These are phyloP conservation scores for Vollenhovia emeryi DNA, from an alignment of 1,140 invertebrate genomes.

Conservation along the genomic window DNA sequence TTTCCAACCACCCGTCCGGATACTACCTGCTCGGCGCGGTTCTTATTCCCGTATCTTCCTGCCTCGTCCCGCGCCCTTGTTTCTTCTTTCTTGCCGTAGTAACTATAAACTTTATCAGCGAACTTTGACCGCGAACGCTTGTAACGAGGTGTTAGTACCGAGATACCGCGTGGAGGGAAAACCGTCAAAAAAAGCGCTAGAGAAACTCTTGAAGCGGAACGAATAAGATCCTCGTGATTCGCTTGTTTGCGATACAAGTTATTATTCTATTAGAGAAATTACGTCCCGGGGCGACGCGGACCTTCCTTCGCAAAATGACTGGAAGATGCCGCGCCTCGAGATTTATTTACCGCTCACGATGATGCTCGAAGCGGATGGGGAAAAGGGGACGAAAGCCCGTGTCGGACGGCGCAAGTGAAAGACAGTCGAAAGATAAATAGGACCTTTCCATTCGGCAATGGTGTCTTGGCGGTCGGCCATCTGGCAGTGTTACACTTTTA, in stretches of 20 bases:
- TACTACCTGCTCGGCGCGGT: slow-evolving; percentile 37
- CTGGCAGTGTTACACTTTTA: slow-evolving; percentile 67
- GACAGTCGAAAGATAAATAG: slow-evolving; percentile 67
- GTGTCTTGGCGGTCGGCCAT: slow-evolving; percentile 70
- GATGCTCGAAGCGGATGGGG: neutral
- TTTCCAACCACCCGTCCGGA: neutral
- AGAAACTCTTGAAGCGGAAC: slow-evolving; percentile 26
- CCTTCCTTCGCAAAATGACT: neutral
- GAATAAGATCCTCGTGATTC: slow-evolving; percentile 28
- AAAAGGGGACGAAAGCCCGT: neutral
- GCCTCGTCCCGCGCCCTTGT: slow-evolving; percentile 17
- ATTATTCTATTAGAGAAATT: slow-evolving; percentile 41
- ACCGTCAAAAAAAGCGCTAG: slow-evolving; percentile 25
- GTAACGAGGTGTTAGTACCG: slow-evolving; percentile 50
- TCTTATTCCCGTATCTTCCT: slow-evolving; percentile 35
- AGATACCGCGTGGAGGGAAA: slow-evolving; percentile 11
- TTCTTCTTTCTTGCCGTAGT: slow-evolving; percentile 46
- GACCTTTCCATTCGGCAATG: slow-evolving; percentile 66
- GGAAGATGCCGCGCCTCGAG: neutral
- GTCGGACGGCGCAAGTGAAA: slow-evolving; percentile 30
- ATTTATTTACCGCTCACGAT: slow-evolving; percentile 18
- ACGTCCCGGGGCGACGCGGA: neutral
- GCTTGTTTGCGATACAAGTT: neutral
- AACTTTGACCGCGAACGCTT: slow-evolving; percentile 49
- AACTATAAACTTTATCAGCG: slow-evolving; percentile 56